phyloP scores from a whole-genome alignment of 2,113 vertebrate species.

The Corvus cornix region DNA sequence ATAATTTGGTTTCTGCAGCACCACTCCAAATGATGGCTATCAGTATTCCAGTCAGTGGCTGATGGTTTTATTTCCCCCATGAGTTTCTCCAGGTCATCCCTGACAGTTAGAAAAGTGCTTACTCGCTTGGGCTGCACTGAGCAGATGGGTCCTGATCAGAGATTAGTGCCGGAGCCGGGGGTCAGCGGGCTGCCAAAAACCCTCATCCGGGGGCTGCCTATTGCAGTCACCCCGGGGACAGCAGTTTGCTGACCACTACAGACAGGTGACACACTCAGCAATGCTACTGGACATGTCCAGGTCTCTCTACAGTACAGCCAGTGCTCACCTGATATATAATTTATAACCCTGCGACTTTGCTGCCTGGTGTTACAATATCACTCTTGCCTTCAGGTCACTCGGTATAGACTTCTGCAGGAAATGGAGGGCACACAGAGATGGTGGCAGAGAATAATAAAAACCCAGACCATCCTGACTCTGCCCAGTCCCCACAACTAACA shows the following conservation, averaged over 20 bases:
- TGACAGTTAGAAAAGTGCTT: conserved; percentile 52
- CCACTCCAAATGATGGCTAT: conserved; percentile 60
- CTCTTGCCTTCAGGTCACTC: not conserved
- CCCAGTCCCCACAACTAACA: not conserved
- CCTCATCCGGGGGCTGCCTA: not conserved
- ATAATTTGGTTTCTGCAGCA: conserved; percentile 65
- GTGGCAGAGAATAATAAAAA: not conserved
- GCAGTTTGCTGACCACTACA: not conserved
- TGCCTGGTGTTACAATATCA: conserved; percentile 10
- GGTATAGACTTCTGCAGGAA: not conserved
- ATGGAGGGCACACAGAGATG: not conserved
- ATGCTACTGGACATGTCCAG: not conserved
- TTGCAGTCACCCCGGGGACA: not conserved
- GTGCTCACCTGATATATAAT: conserved; percentile 26
- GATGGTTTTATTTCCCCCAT: conserved; percentile 71
- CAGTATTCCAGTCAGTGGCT: conserved; percentile 65
- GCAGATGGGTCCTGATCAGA: conserved; percentile 81
- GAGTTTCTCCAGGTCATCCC: conserved; percentile 72
- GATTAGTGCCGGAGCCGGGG: conserved; percentile 65
- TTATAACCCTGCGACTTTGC: not conserved
- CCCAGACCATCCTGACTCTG: not conserved
- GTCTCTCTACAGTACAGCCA: not conserved
- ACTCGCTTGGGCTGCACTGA: conserved; percentile 52
- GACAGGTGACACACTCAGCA: conserved; percentile 27
- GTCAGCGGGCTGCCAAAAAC: conserved; percentile 64